Evolutionary conservation across 2,113 vertebrate species (phyloP), one percentile per base, ranked within the genome.

Genomic region (Bostrychus sinensis): DNA sequence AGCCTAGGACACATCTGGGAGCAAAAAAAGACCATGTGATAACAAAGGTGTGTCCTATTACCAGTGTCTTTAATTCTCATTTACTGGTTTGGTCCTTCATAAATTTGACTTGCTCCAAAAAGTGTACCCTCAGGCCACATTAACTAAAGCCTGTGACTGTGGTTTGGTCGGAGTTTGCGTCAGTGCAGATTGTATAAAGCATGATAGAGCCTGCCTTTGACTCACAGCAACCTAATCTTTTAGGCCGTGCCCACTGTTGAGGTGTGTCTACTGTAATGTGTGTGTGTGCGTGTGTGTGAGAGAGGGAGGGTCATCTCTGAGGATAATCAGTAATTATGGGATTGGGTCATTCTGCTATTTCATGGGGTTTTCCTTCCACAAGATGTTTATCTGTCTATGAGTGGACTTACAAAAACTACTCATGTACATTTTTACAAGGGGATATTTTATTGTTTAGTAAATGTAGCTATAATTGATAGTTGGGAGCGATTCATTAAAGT

Each of bases 161-260:
- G 70, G 38, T 66, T 66, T 34, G 36, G 34, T 70, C 56, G 78
- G 55, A 20, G 60, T 50, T 62, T 80, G 70, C 78, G 64, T 84
- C 75, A 60, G 5, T 16, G 10, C 4, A 25, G 56, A 50, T 59
- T 61, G 42, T 28, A 51, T 20, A 43, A 42, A 83, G 77, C 90
- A 75, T 88, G 91, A 91, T 66, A 54, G 78, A 77, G 85, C 91
- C 84, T 81, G 91, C 62, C 82, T 72, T 56, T 91, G 90, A 92
- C 88, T 90, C 84, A 91, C 56, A 70, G 4, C 13, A 3, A 57
- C 48, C 30, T 86, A 86, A 89, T 86, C 77, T 73, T 50, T 63
- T 30, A 70, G 7, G 62, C 56, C 7, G 1, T 16, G 26, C 56
- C 84, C 61, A 75, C 67, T 75, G 73, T 72, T 14, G 36, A 80